Evolutionary conservation across 2,113 vertebrate species (phyloP).

Genomic region (Acrocephalus kingi): DNA sequence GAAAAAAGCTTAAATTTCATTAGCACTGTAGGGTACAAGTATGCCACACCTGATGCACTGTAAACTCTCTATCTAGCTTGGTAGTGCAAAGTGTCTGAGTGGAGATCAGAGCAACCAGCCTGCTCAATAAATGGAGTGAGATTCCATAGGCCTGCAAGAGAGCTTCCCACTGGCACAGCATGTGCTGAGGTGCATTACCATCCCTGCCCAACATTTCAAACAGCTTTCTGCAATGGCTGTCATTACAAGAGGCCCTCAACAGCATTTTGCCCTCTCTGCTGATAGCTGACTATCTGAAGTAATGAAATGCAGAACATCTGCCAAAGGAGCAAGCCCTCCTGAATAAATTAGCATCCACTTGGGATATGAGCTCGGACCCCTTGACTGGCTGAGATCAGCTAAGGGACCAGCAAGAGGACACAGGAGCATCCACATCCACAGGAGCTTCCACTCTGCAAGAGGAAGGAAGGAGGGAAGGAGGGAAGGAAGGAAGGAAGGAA

Average conservation of each 20-base stretch:
- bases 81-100: not conserved
- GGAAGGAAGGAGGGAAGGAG: rapidly evolving
- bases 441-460: not conserved
- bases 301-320: slow-evolving; percentile 3
- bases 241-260: not conserved
- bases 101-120: not conserved
- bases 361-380: not conserved
- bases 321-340: not conserved
- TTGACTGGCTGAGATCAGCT: not conserved
- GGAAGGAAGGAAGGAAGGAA: rapidly evolving
- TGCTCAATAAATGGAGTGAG: not conserved
- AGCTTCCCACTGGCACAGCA: not conserved
- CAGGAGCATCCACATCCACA: not conserved
- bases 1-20: not conserved
- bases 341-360: not conserved
- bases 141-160: not conserved
- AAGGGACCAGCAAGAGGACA: not conserved
- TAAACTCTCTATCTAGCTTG: not conserved
- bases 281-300: not conserved
- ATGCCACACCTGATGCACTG: not conserved
- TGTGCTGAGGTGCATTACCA: not conserved
- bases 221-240: not conserved
- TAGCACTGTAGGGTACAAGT: not conserved
- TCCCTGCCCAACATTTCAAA: not conserved
- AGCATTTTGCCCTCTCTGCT: not conserved